phyloP scores from a whole-genome alignment of 2,797 vertebrate genomes.

The Coccyzus lansbergi region DNA sequence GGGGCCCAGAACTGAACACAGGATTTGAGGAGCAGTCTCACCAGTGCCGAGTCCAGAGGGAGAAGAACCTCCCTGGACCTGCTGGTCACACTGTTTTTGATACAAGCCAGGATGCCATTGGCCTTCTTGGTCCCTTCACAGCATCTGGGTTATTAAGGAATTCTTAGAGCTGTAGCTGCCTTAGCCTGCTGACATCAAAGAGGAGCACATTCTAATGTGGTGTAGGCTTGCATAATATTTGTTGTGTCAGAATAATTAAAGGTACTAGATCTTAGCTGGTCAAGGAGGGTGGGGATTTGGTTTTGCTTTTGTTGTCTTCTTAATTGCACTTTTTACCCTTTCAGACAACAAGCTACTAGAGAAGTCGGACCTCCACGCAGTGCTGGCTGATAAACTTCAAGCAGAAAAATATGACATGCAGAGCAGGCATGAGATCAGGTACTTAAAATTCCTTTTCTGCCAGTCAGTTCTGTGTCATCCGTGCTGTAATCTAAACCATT shows the following conservation, averaged over 20 bases:
- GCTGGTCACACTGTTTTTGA: too few species aligned
- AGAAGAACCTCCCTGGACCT: too few species aligned
- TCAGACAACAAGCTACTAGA: constrained; percentile 93
- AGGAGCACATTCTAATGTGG: neutral
- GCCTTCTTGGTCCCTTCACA: too few species aligned
- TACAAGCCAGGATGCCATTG: too few species aligned
- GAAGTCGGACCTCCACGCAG: constrained; percentile 91
- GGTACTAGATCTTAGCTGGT: neutral
- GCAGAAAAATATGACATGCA: constrained; percentile 90
- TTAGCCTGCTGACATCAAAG: neutral
- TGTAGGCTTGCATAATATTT: neutral
- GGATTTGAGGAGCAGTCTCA: too few species aligned
- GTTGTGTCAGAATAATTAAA: neutral
- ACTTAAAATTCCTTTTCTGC: neutral
- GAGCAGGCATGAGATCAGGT: constrained; percentile 90
- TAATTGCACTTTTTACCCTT: neutral
- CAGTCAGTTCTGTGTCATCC: neutral
- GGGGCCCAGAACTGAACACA: too few species aligned
- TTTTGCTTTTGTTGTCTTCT: neutral
- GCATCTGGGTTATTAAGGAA: neutral
- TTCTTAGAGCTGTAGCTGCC: neutral
- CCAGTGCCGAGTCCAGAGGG: too few species aligned
- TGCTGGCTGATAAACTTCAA: constrained; percentile 92
- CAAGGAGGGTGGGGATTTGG: neutral
- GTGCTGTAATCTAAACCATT: neutral